Base-by-base conservation (phyloP, 1,140 invertebrate genomes). In the Rhyacophila brunnea region DNA sequence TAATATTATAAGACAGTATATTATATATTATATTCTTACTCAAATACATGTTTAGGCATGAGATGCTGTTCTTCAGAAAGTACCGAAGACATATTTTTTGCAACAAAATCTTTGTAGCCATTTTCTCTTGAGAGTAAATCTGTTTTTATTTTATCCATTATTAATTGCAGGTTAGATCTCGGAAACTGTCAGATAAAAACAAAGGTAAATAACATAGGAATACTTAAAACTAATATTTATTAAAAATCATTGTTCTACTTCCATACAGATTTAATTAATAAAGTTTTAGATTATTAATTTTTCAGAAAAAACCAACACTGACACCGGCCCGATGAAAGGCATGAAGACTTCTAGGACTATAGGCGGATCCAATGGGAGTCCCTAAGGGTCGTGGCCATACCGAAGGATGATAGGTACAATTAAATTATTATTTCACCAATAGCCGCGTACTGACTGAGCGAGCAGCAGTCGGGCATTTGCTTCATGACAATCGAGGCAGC, bases 21-120 rank as follows among this genome's bases (percentile, higher is more conserved):
- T n/a, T n/a, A n/a, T n/a, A n/a, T n/a, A n/a, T n/a, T n/a, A n/a
- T n/a, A n/a, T 48, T 64, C 71, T 73, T 65, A 84, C 82, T 78
- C 83, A 35, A 87, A 77, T 47, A 78, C 81, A 51, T 75, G 74
- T 6, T 78, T 82, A 48, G 77, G 63, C 71, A 82, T 79, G 14
- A 80, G 53, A 50, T 74, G 74, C 67, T 68, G 71, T 10, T 77
- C 69, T 13, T 73, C 44, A 6, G 72, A 70, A 14, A 67, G 35
- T 7, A 74, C 78, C 43, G 74, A 75, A 6, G 84, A 79, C 63
- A 86, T 73, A 69, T 87, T 88, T 70, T 83, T 80, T 6, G 84
- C 77, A 18, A 90, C 80, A 66, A 91, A 91, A 66, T 89, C 80
- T 66, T 89, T 89, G 64, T 90, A 91, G 20, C 83, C 80, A 13